A percentile compares a stretch with the other conserved stretches of the same genome.
Evolutionary conservation across 1,140 invertebrate genomes (phyloP).

Genomic region (Papilio dardanus): DNA sequence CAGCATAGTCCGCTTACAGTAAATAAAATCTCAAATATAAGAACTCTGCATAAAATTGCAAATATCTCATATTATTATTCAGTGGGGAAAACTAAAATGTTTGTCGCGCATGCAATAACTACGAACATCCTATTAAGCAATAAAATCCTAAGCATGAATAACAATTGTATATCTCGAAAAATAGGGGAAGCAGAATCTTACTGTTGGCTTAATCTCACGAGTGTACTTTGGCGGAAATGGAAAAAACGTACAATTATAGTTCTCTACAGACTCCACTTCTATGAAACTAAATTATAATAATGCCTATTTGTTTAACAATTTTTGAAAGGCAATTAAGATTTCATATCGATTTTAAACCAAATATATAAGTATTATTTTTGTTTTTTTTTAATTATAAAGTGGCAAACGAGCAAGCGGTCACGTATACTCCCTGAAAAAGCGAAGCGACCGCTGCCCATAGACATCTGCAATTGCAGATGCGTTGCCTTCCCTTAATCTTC

Average conservation of each 20-base stretch:
- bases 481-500: too few species aligned
- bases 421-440: too few species aligned
- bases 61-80: constrained; percentile 36
- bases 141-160: constrained; percentile 51
- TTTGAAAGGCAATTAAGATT: background rate
- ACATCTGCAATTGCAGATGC: too few species aligned
- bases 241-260: background rate
- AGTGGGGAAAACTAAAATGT: constrained; percentile 37
- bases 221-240: constrained; percentile 27
- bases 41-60: constrained; percentile 33
- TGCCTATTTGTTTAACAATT: background rate
- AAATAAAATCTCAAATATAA: constrained; percentile 24
- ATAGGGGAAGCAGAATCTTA: constrained; percentile 25
- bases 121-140: constrained; percentile 33
- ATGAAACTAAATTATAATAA: background rate
- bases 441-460: too few species aligned
- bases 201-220: constrained; percentile 27
- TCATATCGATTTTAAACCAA: background rate
- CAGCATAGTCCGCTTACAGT: background rate
- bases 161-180: constrained; percentile 47
- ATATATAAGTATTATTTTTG: too few species aligned
- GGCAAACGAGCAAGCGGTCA: too few species aligned
- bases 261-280: background rate
- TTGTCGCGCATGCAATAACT: constrained; percentile 35
- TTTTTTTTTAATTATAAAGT: too few species aligned